Base-by-base conservation (phyloP, 2,797 vertebrate genomes). In the Megaceryle alcyon region DNA sequence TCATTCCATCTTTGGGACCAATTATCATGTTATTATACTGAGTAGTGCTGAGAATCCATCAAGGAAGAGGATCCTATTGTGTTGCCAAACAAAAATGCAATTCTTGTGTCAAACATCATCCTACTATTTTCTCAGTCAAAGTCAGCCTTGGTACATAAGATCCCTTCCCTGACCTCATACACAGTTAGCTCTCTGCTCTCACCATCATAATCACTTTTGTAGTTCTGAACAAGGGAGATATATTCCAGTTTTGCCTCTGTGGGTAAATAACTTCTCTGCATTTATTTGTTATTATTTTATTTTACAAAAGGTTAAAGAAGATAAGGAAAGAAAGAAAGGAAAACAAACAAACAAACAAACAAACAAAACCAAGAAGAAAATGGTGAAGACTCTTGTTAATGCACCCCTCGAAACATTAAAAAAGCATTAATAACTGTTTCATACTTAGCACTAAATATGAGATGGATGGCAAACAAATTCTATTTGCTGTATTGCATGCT, bases 1-100 rank as follows among this genome's bases (percentile, higher is more conserved):
- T 84, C 77, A 72, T 88, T 95, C 78, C 68, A 91, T 93, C 84
- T 89, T 96, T 86, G 86, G 86, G 88, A 93, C 43, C 88, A 97
- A 88, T 94, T 95, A 93, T 63, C 35, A 53, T 63, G 43, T 84
- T 88, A 56, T 93, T 90, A 84, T 49, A 90, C 54, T 84, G 43
- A 76, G 17, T 60, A 90, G 29, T 56, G 37, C 39, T 93, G 44
- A 88, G 82, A 94, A 88, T 81, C 64, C 65, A 69, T 69, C 54
- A 82, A 92, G 72, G 61, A 89, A 83, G 92, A 88, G 49, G 56
- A 81, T 64, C 28, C 66, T 69, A 66, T 88, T 91, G 85, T 90
- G 63, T 46, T 56, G 66, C 43, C 54, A 75, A 92, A 94, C 76
- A 94, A 86, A 95, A 89, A 94, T 46, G 14, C 65, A 71, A n/a